These are phyloP conservation scores for Anguilla anguilla DNA, from an alignment of 2,797 vertebrate species.

Conservation along the genomic window DNA sequence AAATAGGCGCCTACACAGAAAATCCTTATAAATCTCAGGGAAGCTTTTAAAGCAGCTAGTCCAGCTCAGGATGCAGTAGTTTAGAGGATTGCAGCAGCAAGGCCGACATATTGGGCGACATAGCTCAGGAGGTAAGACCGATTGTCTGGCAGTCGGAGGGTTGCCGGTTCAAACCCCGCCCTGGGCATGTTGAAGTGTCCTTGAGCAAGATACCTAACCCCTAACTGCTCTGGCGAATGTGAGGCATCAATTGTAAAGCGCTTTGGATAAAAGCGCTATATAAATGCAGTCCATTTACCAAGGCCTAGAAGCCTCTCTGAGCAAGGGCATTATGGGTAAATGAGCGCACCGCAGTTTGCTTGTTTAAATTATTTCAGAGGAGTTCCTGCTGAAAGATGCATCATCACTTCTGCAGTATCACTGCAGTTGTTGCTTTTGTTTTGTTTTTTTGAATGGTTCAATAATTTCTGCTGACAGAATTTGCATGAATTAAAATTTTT, in stretches of 20 bases:
- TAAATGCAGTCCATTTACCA: no score
- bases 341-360: constrained; percentile 51
- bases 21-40: constrained; percentile 81
- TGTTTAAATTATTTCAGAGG: constrained; percentile 60
- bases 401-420: constrained; percentile 30
- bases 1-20: constrained; percentile 77
- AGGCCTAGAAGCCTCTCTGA: constrained; percentile 70
- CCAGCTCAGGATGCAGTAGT: constrained; percentile 81
- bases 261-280: no score
- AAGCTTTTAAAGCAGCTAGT: constrained; percentile 88
- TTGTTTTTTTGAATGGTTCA: background rate
- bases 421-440: constrained; percentile 2
- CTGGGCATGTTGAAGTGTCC: no score
- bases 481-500: background rate
- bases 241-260: no score
- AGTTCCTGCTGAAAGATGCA: constrained; percentile 51
- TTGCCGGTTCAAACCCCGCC: no score
- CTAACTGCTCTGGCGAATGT: no score
- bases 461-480: background rate
- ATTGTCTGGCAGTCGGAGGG: no score
- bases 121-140: no score
- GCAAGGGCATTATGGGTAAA: constrained; percentile 72
- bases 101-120: no score
- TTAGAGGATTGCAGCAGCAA: constrained; percentile 74
- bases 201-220: no score